These are phyloP conservation scores for Phenacoccus solenopsis DNA, from an alignment of 1,140 invertebrate species.

Conservation along the genomic window DNA sequence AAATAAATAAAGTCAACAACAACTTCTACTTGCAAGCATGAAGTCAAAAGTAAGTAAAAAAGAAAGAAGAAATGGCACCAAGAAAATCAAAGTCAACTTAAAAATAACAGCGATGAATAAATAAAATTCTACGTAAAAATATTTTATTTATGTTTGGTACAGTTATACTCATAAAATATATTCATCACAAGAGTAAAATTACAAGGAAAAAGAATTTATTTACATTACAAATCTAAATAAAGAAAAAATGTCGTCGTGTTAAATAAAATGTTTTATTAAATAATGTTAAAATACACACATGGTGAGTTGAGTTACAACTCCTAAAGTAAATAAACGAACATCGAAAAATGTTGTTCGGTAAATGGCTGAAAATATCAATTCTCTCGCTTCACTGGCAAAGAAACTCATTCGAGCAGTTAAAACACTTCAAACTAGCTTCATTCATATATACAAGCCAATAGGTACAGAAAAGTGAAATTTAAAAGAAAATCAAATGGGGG, in stretches of 20 bases:
- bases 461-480: no score
- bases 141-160: neutral
- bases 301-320: neutral
- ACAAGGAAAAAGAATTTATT: neutral
- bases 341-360: neutral
- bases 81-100: no score
- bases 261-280: neutral
- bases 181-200: neutral
- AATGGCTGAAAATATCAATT: neutral
- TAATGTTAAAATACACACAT: neutral
- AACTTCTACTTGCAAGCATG: no score
- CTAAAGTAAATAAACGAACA: neutral
- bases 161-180: neutral
- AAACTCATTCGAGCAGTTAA: no score
- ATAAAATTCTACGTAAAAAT: neutral
- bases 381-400: no score
- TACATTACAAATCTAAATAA: neutral
- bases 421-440: no score
- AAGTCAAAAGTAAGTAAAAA: no score
- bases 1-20: no score
- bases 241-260: neutral
- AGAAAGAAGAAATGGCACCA: no score
- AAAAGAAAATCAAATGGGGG: no score
- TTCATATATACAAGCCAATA: no score
- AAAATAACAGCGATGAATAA: no score